phyloP scores from a whole-genome alignment of 2,888 invertebrate species.

The Nephrocerus scutellatus region DNA sequence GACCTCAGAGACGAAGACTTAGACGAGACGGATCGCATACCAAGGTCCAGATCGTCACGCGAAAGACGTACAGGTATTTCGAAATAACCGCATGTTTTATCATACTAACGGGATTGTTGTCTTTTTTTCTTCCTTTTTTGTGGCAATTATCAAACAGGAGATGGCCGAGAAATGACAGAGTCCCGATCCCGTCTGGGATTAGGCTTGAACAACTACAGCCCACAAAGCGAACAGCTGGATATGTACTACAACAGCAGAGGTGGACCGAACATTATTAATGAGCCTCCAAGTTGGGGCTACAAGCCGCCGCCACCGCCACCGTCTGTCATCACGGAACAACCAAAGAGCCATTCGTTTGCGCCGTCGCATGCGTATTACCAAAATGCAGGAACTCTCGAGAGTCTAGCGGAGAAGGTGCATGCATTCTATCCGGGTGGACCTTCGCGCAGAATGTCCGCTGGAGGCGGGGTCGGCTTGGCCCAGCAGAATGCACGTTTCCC shows the following conservation, averaged over 20 bases:
- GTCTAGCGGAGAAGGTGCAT: constrained; percentile 87
- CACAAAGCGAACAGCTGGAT: constrained; percentile 63
- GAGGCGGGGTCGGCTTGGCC: constrained; percentile 45
- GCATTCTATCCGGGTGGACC: constrained; percentile 69
- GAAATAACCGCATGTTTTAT: constrained; percentile 35
- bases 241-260: constrained; percentile 71
- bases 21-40: constrained; percentile 56
- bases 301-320: constrained; percentile 57
- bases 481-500: constrained; percentile 56
- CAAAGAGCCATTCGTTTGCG: constrained; percentile 79
- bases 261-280: constrained; percentile 52
- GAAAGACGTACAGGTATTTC: constrained; percentile 49
- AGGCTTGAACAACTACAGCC: constrained; percentile 59
- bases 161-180: constrained; percentile 71
- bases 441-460: constrained; percentile 60
- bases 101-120: constrained; percentile 32
- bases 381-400: constrained; percentile 72
- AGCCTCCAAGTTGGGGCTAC: constrained; percentile 48
- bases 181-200: constrained; percentile 70
- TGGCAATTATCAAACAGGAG: constrained; percentile 55
- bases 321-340: constrained; percentile 86
- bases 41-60: constrained; percentile 47
- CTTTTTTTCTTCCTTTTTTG: constrained; percentile 12
- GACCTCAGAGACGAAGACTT: constrained; percentile 77
- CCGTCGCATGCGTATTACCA: constrained; percentile 68